These are phyloP conservation scores for Anoura caudifer DNA, from an alignment of 2,113 vertebrate species.

Conservation along the genomic window DNA sequence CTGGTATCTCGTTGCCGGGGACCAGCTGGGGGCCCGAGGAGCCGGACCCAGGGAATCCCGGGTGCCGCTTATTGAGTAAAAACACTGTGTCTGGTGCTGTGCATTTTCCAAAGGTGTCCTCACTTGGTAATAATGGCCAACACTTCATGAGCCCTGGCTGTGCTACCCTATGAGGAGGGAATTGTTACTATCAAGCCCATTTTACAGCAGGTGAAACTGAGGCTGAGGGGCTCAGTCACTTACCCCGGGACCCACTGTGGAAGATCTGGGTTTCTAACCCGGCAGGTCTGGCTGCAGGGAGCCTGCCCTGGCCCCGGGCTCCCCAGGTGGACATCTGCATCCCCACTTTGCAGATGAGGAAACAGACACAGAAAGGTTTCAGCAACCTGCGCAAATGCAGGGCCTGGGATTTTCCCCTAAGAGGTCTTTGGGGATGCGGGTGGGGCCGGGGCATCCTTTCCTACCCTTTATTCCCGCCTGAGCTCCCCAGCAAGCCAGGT, in stretches of 20 bases:
- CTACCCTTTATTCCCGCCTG: accelerated
- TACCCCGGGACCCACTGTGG: accelerated
- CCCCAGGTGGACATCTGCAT: not conserved
- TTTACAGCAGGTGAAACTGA: not conserved
- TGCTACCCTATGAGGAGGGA: not conserved
- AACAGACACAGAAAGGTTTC: not conserved
- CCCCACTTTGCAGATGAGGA: not conserved
- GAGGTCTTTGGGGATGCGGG: too few relatives aligned
- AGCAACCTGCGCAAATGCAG: accelerated
- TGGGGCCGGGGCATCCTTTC: not conserved
- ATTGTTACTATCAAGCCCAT: not conserved
- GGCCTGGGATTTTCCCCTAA: not conserved
- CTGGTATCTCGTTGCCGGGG: not conserved
- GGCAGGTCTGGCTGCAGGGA: not conserved
- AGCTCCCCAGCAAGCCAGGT: not conserved
- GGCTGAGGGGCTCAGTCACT: not conserved
- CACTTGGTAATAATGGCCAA: not conserved
- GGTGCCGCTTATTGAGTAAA: not conserved
- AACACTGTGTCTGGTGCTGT: accelerated
- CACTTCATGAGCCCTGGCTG: not conserved
- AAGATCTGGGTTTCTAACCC: not conserved
- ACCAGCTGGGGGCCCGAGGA: not conserved
- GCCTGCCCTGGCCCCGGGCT: too few relatives aligned
- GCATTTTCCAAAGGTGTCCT: not conserved
- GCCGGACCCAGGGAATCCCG: not conserved